Percentiles rank a stretch among this genome's conserved stretches.
These are phyloP conservation scores for Columba janthina DNA, from an alignment of 2,113 vertebrate species.

Conservation along the genomic window DNA sequence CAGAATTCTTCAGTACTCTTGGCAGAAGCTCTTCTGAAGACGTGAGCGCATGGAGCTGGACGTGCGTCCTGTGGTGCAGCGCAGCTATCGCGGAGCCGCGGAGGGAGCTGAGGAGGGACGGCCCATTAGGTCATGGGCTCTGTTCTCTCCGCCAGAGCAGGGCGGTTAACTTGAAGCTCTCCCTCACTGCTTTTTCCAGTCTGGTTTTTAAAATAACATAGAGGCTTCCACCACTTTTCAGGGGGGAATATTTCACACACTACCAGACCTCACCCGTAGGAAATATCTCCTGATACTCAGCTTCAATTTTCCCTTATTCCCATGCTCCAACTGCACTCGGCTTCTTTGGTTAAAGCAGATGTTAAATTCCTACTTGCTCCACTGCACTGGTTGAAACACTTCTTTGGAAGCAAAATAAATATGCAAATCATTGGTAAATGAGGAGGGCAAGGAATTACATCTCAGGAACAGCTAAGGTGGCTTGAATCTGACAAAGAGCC, in stretches of 20 bases:
- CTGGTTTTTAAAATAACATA: background rate
- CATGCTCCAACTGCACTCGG: background rate
- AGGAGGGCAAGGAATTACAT: background rate
- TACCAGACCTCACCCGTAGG: background rate
- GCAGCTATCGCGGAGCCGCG: accelerated
- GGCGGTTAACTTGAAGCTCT: background rate
- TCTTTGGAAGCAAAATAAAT: background rate
- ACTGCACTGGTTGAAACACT: background rate
- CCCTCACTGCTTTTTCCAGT: background rate
- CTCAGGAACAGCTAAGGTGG: background rate
- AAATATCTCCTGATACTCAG: background rate
- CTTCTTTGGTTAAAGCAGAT: background rate
- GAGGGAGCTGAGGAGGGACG: background rate
- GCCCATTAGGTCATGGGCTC: background rate
- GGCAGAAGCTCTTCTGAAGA: background rate
- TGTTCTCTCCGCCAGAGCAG: background rate
- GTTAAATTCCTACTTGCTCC: background rate
- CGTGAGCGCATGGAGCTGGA: background rate
- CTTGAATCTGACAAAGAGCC: background rate
- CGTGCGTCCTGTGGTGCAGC: background rate
- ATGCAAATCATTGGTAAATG: background rate
- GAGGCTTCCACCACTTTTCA: background rate
- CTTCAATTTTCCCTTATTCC: background rate
- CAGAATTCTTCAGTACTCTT: background rate
- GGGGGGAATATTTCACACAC: background rate